Conservation (phyloP, 2,888 invertebrate species). For the Coremacera marginata region DNA sequence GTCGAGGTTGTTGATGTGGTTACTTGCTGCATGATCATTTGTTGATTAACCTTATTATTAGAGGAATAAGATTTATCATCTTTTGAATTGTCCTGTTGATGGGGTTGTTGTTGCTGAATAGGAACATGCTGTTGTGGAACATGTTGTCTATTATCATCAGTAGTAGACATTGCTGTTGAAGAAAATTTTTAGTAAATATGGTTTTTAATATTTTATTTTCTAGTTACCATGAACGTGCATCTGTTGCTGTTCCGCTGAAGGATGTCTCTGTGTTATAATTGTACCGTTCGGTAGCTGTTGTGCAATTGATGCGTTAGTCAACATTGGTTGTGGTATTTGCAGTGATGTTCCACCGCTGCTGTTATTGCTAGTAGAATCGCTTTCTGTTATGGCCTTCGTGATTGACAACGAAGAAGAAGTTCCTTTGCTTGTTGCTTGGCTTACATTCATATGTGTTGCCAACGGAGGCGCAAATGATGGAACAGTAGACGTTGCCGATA, state of each 20-base stretch:
- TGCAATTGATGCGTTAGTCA: constrained; percentile 53
- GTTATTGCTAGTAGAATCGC: constrained; percentile 43
- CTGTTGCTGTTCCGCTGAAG: constrained; percentile 49
- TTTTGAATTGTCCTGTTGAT: constrained; percentile 54
- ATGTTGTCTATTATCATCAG: constrained; percentile 59
- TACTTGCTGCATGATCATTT: constrained; percentile 63
- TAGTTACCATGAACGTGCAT: constrained; percentile 50
- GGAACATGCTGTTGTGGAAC: constrained; percentile 42
- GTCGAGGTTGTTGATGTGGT: constrained; percentile 54
- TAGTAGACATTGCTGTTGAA: constrained; percentile 55
- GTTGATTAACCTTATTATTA: constrained; percentile 52
- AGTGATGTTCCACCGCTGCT: constrained; percentile 48
- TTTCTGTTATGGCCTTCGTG: constrained; percentile 44
- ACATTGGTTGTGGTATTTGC: constrained; percentile 58
- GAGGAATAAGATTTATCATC: constrained; percentile 55
- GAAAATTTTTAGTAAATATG: constrained; percentile 27
- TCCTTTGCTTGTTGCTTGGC: constrained; percentile 39
- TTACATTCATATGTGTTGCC: constrained; percentile 53
- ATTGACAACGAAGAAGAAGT: constrained; percentile 29
- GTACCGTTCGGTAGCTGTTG: constrained; percentile 58
- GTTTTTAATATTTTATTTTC: not conserved
- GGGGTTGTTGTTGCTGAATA: constrained; percentile 46
- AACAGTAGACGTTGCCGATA: constrained; percentile 54
- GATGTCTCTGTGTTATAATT: constrained; percentile 55
- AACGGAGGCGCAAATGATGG: constrained; percentile 54